phyloP scores from a whole-genome alignment of 2,888 invertebrate genomes.

The Cryptophagus acutangulus region DNA sequence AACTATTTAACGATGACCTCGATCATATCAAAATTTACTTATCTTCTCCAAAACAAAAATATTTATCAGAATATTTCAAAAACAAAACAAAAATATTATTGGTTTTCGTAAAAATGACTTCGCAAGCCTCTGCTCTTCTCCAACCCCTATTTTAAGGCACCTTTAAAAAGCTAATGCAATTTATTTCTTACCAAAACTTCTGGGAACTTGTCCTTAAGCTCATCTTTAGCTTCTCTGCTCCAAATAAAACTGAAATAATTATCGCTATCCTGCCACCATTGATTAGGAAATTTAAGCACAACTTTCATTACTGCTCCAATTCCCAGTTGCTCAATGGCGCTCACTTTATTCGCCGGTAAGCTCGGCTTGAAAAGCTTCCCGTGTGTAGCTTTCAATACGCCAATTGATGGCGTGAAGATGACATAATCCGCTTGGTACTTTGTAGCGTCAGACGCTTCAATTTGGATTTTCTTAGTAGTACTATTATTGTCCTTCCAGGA shows the following conservation, averaged over 20 bases:
- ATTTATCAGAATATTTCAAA: too few species aligned
- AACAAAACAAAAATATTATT: too few species aligned
- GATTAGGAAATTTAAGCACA: slow-evolving; percentile 23
- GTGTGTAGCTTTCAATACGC: slow-evolving; percentile 29
- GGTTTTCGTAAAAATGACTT: too few species aligned
- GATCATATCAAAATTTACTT: too few species aligned
- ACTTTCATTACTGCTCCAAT: slow-evolving; percentile 30
- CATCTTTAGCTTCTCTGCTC: slow-evolving; percentile 28
- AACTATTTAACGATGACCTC: too few species aligned
- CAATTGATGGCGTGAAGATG: slow-evolving; percentile 52
- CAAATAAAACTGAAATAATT: slow-evolving; percentile 22
- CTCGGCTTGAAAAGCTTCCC: slow-evolving; percentile 25
- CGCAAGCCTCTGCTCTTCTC: too few species aligned
- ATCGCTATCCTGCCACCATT: slow-evolving; percentile 26
- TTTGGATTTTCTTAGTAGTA: slow-evolving; percentile 17
- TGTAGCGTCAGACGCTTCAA: slow-evolving; percentile 50
- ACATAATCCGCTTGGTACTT: slow-evolving; percentile 55
- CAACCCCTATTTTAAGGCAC: too few species aligned
- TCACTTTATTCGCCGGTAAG: slow-evolving; percentile 24
- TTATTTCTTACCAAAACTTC: too few species aligned
- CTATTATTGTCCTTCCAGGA: slow-evolving; percentile 6
- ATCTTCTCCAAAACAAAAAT: too few species aligned
- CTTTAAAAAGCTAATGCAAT: too few species aligned
- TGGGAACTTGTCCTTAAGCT: slow-evolving; percentile 31
- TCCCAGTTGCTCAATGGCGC: slow-evolving; percentile 28